Conservation (phyloP, 2,888 invertebrate species). For the Salpingus planirostris region DNA sequence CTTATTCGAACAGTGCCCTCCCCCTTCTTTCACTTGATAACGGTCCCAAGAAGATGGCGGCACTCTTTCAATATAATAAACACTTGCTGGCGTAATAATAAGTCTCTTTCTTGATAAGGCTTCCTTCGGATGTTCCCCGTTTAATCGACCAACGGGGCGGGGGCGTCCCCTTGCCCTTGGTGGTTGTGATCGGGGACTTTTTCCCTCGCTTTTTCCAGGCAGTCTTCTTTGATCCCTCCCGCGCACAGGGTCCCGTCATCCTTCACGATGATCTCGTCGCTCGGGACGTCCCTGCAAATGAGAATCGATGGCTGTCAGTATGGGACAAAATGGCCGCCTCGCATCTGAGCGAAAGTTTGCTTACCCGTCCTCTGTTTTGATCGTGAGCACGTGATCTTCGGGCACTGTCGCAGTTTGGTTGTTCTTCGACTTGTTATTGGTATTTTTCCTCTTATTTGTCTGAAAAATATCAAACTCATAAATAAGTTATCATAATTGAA, state of each 20-base stretch:
- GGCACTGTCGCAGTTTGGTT: conserved; percentile 1
- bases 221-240: conserved; percentile 32
- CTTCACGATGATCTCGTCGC: conserved; percentile 32
- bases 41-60: too few relatives aligned
- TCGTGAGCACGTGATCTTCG: conserved; percentile 7
- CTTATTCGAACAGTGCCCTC: conserved; percentile 7
- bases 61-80: too few relatives aligned
- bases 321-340: too few relatives aligned
- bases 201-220: conserved; percentile 23
- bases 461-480: conserved; percentile 5
- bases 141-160: too few relatives aligned
- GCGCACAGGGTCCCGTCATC: conserved; percentile 23
- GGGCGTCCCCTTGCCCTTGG: conserved; percentile 40
- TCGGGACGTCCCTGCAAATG: conserved; percentile 37
- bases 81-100: too few relatives aligned
- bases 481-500: too few relatives aligned
- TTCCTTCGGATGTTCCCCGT: too few relatives aligned
- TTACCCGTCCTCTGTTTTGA: conserved; percentile 12
- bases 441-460: conserved; percentile 10
- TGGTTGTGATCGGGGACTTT: too few relatives aligned
- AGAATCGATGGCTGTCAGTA: too few relatives aligned
- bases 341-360: neutral
- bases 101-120: too few relatives aligned
- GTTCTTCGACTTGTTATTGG: conserved; percentile 4
- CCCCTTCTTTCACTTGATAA: too few relatives aligned